These are phyloP conservation scores for Diarsia brunnea DNA, from an alignment of 2,888 invertebrate species.

Conservation along the genomic window DNA sequence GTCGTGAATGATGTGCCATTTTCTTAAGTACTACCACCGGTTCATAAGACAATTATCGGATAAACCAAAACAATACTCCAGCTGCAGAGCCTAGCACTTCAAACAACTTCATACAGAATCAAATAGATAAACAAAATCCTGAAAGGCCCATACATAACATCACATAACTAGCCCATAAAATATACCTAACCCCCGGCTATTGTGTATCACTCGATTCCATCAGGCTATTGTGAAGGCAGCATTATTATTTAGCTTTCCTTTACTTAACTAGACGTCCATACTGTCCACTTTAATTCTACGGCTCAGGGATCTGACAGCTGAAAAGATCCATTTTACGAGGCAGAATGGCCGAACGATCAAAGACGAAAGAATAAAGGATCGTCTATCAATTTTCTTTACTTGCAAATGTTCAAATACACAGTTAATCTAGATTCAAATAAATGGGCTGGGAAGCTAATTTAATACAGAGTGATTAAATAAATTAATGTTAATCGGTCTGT, in stretches of 20 bases:
- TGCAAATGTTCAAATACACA: conserved; percentile 52
- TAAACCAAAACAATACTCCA: not conserved
- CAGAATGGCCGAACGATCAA: conserved; percentile 76
- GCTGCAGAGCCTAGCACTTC: conserved; percentile 2
- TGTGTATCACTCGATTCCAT: conserved; percentile 79
- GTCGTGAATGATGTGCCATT: no score
- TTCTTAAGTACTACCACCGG: no score
- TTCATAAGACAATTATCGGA: no score
- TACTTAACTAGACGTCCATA: conserved; percentile 72
- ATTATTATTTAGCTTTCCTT: conserved; percentile 79
- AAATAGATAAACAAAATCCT: conserved; percentile 48
- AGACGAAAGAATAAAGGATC: conserved; percentile 61
- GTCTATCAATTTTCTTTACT: conserved; percentile 64
- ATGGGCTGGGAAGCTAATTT: conserved; percentile 32
- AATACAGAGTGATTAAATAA: conserved; percentile 44
- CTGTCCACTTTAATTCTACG: conserved; percentile 76
- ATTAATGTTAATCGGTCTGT: conserved; percentile 43
- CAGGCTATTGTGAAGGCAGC: conserved; percentile 76
- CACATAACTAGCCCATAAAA: conserved; percentile 64
- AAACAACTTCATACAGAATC: conserved; percentile 19
- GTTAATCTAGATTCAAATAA: conserved; percentile 57
- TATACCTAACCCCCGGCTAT: conserved; percentile 72
- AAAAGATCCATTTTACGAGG: conserved; percentile 77
- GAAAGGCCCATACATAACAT: conserved; percentile 53
- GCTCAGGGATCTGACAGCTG: conserved; percentile 76